Evolutionary conservation across 2,888 invertebrate species (phyloP).

Genomic region (Sarcophaga carnaria): DNA sequence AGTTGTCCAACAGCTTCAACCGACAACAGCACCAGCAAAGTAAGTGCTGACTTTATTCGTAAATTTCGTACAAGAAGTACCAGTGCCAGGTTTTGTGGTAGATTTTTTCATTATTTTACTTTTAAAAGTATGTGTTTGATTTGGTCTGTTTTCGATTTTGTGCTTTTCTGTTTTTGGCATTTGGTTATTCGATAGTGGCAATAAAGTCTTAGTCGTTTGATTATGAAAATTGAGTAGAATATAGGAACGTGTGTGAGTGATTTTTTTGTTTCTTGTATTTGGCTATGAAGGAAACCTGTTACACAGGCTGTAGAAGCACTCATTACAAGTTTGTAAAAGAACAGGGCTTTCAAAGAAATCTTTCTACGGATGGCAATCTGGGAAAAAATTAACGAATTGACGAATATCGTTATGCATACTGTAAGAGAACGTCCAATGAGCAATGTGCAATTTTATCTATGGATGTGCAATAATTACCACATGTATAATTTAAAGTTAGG

Average conservation of each 20-base stretch:
- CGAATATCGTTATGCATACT: too few relatives aligned
- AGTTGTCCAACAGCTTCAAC: slow-evolving; percentile 66
- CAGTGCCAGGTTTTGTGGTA: slow-evolving; percentile 49
- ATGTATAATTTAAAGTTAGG: too few relatives aligned
- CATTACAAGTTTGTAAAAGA: slow-evolving; percentile 64
- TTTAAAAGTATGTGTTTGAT: slow-evolving; percentile 39
- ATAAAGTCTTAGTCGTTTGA: slow-evolving; percentile 59
- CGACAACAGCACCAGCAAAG: slow-evolving; percentile 46
- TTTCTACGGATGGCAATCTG: too few relatives aligned
- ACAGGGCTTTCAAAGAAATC: slow-evolving; percentile 36
- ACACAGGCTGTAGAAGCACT: slow-evolving; percentile 73
- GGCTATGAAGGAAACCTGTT: slow-evolving; percentile 70
- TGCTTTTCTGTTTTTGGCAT: slow-evolving; percentile 71
- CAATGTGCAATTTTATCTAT: too few relatives aligned
- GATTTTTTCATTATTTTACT: slow-evolving; percentile 42
- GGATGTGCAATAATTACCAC: too few relatives aligned
- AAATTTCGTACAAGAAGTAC: slow-evolving; percentile 59
- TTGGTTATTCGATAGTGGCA: slow-evolving; percentile 64
- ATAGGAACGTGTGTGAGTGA: slow-evolving; percentile 38
- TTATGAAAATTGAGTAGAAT: slow-evolving; percentile 61
- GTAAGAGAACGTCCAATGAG: too few relatives aligned
- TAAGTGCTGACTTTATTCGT: slow-evolving; percentile 52
- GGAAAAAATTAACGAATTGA: too few relatives aligned
- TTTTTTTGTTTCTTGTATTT: slow-evolving; percentile 29
- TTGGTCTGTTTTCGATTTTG: slow-evolving; percentile 66